Evolutionary conservation across 2,888 invertebrate species (phyloP), one percentile per base, ranked within the genome.

Genomic region (Scaptomyza cyrtandrae): DNA sequence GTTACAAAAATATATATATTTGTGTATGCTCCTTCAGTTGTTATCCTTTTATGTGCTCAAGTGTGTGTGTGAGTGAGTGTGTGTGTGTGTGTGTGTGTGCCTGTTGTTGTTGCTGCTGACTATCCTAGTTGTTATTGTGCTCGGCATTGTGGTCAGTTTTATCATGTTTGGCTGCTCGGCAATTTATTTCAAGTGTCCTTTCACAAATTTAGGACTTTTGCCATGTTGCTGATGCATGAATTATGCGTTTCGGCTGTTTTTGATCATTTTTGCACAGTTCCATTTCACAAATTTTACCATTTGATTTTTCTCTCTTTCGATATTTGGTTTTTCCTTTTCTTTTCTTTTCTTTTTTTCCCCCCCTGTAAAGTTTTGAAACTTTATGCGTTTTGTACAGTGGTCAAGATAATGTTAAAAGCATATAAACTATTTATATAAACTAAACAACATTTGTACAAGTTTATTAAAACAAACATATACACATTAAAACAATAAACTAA

Each of bases 241-340:
- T 88, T 83, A 88, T 80, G 81, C 78, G 80, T 78, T 87, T 86
- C 79, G 45, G 74, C 80, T 89, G 89, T 86, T 85, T 88, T 82
- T 88, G 89, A 89, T 85, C 81, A 81, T 85, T 85, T 86, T 80
- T 73, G 67, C 70, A 50, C 50, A 50, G 50, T 50, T 50, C 39
- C 72, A 46, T 37, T 52, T 44, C 39, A 10, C 50, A 39, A 67
- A 46, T 37, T 52, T 44, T 43, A 10, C 50, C 43, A 67, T 63
- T 63, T 67, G 71, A 64, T 54, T 67, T 49, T 39, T 55, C 50
- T 16, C 44, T 50, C 35, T 35, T 9, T 39, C 39, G 37, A n/a
- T 37, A n/a, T 37, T 29, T 31, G 68, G 53, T 45, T 53, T 59
- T 55, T 60, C 16, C n/a, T 35, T 33, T 33, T 33, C 33, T 10